These are phyloP conservation scores for Strigamia transsilvanica DNA, from an alignment of 2,888 invertebrate genomes.

Conservation along the genomic window DNA sequence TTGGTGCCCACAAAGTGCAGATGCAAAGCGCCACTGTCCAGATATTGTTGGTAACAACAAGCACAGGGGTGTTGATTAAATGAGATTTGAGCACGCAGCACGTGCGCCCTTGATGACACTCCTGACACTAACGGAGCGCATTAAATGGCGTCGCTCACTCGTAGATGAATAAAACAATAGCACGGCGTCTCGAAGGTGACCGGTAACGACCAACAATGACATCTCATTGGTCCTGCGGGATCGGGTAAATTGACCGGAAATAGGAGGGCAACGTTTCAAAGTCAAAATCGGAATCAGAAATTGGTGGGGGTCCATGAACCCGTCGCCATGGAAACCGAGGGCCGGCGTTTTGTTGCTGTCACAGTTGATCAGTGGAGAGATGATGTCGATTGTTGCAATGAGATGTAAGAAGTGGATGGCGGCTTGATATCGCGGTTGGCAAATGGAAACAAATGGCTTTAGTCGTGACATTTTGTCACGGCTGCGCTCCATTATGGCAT, in stretches of 20 bases:
- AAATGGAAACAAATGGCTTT: slow-evolving; percentile 15
- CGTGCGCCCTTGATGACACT: slow-evolving; percentile 41
- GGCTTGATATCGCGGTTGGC: neutral
- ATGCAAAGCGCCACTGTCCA: no score
- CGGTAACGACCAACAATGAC: slow-evolving; percentile 38
- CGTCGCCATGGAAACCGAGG: slow-evolving; percentile 31
- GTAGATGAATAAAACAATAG: slow-evolving; percentile 46
- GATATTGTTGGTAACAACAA: slow-evolving; percentile 10
- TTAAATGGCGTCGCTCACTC: slow-evolving; percentile 41
- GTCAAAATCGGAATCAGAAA: slow-evolving; percentile 36
- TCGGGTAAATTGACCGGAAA: slow-evolving; percentile 35
- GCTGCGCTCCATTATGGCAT: neutral
- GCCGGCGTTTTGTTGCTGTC: slow-evolving; percentile 30
- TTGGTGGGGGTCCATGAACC: slow-evolving; percentile 33
- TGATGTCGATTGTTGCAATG: slow-evolving; percentile 37
- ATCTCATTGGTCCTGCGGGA: neutral
- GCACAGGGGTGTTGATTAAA: neutral
- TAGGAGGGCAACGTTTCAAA: slow-evolving; percentile 18
- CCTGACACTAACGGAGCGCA: slow-evolving; percentile 45
- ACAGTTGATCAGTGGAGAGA: slow-evolving; percentile 32
- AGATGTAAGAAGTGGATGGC: slow-evolving; percentile 14
- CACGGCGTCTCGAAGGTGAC: slow-evolving; percentile 23
- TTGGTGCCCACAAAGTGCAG: neutral
- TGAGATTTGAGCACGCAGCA: slow-evolving; percentile 29
- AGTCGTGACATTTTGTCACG: neutral